Evolutionary conservation across 2,888 invertebrate species (phyloP).

Genomic region (Mythimna lalbum): DNA sequence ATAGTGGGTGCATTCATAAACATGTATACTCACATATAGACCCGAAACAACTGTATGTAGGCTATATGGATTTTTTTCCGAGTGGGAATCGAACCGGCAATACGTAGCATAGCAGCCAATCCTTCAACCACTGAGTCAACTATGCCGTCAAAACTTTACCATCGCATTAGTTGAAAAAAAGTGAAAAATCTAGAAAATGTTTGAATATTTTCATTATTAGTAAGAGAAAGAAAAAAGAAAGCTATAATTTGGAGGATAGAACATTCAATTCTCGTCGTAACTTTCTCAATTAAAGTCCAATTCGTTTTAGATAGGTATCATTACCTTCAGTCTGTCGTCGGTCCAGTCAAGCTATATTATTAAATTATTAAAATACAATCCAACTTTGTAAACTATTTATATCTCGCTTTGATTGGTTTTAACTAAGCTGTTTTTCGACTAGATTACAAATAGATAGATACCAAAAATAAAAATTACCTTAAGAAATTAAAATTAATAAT

Average conservation of each 20-base stretch:
- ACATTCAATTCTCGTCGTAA: slow-evolving; percentile 19
- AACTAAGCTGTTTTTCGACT: too few species aligned
- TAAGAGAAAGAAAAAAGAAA: too few species aligned
- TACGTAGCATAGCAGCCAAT: too few species aligned
- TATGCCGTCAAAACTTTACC: background rate
- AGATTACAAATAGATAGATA: background rate
- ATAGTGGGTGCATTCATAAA: too few species aligned
- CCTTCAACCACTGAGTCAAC: too few species aligned
- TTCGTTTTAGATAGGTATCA: slow-evolving; percentile 12
- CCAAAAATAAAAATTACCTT: too few species aligned
- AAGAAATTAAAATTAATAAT: too few species aligned
- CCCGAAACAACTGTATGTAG: too few species aligned
- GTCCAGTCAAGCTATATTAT: slow-evolving; percentile 16
- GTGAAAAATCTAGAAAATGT: slow-evolving; percentile 18
- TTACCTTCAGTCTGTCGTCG: slow-evolving; percentile 3
- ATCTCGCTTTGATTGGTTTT: too few species aligned
- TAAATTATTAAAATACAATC: slow-evolving; percentile 18
- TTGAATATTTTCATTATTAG: slow-evolving; percentile 3
- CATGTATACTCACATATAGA: too few species aligned
- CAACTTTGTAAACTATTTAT: slow-evolving; percentile 7
- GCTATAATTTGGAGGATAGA: slow-evolving; percentile 12
- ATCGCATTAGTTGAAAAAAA: slow-evolving; percentile 7
- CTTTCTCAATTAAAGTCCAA: slow-evolving; percentile 33
- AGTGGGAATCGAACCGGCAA: too few species aligned
- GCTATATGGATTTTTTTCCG: too few species aligned